These are phyloP conservation scores for Phyllotis vaccarum DNA, from an alignment of 2,797 vertebrate genomes.

Conservation along the genomic window DNA sequence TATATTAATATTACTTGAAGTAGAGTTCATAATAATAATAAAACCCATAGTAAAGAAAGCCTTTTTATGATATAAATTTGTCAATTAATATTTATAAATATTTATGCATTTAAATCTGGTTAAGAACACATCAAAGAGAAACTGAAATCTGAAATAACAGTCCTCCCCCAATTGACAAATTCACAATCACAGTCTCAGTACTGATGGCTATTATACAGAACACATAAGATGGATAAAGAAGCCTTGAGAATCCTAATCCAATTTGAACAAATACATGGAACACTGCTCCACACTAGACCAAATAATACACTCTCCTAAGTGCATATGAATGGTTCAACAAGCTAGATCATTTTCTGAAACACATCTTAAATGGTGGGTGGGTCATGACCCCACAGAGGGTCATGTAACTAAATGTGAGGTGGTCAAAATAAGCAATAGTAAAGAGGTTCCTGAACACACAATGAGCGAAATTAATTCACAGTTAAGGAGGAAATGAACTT, in stretches of 20 bases:
- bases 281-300: not conserved
- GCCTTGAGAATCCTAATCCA: not conserved
- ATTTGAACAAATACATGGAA: not conserved
- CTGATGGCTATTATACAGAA: not conserved
- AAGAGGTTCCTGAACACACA: not conserved
- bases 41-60: not conserved
- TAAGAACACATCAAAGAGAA: not conserved
- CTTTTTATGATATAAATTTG: not conserved
- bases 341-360: not conserved
- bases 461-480: not conserved
- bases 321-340: not conserved
- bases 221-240: not conserved
- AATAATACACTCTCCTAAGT: not conserved
- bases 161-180: not conserved
- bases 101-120: not conserved
- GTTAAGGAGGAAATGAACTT: not conserved
- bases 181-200: not conserved
- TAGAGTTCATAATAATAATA: not conserved
- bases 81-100: constrained; percentile 39
- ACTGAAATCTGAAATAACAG: not conserved
- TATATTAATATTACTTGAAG: not conserved
- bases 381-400: not conserved
- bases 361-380: not conserved
- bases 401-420: too few relatives aligned
- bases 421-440: not conserved